Evolutionary conservation across 2,113 vertebrate species (phyloP), one percentile per base, ranked within the genome.

Genomic region (Zapus hudsonius): DNA sequence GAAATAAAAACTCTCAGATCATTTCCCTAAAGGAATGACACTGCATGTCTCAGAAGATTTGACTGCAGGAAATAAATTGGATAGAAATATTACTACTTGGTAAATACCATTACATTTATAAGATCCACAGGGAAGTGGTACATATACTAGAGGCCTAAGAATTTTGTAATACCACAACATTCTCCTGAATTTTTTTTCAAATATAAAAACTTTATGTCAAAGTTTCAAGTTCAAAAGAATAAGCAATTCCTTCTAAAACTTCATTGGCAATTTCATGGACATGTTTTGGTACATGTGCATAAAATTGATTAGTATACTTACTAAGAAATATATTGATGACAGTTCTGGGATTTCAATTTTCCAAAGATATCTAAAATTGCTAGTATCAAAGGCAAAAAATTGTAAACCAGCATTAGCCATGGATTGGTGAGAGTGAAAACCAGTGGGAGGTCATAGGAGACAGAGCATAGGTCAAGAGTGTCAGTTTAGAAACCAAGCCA

Each of bases 361-460:
- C 59, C 69, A 36, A 40, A 63, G 22, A 79, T 33, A 52, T 67
- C 25, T 92, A 86, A 95, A 97, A 98, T 96, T 97, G 97, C 96
- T 97, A 96, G 91, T 82, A 89, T 84, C 93, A 93, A 94, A 89
- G 40, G 82, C 23, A 90, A 95, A 96, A 97, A 75, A 96, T 96
- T 70, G 96, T 95, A 98, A 97, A 97, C 89, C 83, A 74, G 47
- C 96, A 98, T 97, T 97, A 97, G 97, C 93, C 96, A 98, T 95
- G 94, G 96, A 97, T 97, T 97, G 95, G 92, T 89, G 69, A 96
- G 74, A 89, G 91, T 93, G 90, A 97, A 97, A 91, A 81, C 81
- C 73, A 92, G 85, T 92, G 97, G 92, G 93, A 96, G 94, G 89
- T 89, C 94, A 97, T 85, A 96, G 47, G 7, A 47, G 7, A 95